Evolutionary conservation across 2,113 vertebrate genomes (phyloP).

Genomic region (Pituophis catenifer): DNA sequence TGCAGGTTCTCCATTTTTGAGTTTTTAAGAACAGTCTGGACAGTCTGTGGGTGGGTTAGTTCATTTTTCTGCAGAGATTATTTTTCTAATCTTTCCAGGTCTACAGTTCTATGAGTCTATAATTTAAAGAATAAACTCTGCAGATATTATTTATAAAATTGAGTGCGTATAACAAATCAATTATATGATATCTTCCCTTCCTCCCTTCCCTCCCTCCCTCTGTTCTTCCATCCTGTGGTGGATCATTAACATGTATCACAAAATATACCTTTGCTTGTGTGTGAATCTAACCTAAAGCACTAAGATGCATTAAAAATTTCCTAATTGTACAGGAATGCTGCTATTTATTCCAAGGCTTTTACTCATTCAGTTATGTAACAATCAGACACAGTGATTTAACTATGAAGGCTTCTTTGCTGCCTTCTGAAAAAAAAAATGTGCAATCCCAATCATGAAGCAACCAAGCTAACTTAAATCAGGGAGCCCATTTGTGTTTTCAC

Average conservation of each 20-base stretch:
- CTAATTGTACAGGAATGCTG: conserved; percentile 32
- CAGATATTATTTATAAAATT: conserved; percentile 23
- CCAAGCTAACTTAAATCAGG: not conserved
- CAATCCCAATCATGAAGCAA: not conserved
- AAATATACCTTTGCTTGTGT: conserved; percentile 37
- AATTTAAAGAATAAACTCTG: not conserved
- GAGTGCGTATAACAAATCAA: conserved; percentile 45
- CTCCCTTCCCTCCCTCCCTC: conserved; percentile 17
- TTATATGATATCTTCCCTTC: conserved; percentile 10
- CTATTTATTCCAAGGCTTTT: conserved; percentile 46
- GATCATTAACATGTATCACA: too few species aligned
- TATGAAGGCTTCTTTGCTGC: conserved; percentile 34
- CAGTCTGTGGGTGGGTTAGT: not conserved
- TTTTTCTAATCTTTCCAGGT: not conserved
- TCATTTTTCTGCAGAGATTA: not conserved
- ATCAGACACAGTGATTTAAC: conserved; percentile 42
- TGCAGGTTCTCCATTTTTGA: not conserved
- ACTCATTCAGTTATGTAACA: conserved; percentile 39
- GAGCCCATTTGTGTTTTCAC: not conserved
- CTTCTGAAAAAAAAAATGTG: conserved; percentile 20
- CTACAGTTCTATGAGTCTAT: not conserved
- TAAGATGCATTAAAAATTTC: conserved; percentile 17
- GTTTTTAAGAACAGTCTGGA: not conserved
- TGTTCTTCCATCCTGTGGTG: not conserved
- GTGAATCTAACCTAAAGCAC: conserved; percentile 36